Evolutionary conservation across 2,797 vertebrate genomes (phyloP).

Genomic region (Pipistrellus kuhlii): DNA sequence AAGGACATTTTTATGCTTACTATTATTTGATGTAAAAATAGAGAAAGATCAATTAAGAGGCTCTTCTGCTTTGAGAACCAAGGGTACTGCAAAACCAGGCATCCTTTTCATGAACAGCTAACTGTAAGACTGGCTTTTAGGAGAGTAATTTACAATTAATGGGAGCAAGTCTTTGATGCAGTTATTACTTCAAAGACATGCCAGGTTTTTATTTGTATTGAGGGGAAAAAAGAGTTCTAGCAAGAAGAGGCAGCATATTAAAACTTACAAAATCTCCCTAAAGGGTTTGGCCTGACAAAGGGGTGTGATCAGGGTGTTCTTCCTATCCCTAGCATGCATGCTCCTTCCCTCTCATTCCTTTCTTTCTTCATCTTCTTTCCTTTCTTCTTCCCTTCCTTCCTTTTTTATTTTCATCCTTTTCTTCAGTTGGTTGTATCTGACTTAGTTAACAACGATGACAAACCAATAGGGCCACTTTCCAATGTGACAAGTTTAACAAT

Average conservation of each 20-base stretch:
- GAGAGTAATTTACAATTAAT: constrained; percentile 73
- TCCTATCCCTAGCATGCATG: not conserved
- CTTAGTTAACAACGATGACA: not conserved
- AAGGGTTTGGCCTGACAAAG: constrained; percentile 51
- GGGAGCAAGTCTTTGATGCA: constrained; percentile 71
- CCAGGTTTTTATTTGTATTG: constrained; percentile 74
- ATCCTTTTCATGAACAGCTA: constrained; percentile 66
- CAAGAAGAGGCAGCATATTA: constrained; percentile 59
- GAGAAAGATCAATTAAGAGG: constrained; percentile 63
- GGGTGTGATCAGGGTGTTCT: not conserved
- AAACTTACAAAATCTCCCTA: constrained; percentile 71
- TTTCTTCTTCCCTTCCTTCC: fast-evolving
- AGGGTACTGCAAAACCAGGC: constrained; percentile 56
- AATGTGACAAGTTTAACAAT: not conserved
- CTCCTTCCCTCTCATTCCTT: fast-evolving
- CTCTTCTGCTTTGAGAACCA: constrained; percentile 67
- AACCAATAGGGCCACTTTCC: not conserved
- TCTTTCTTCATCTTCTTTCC: fast-evolving
- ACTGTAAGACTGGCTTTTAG: constrained; percentile 69
- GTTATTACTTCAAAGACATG: constrained; percentile 65
- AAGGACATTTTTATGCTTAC: constrained; percentile 50
- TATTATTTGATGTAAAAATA: constrained; percentile 70
- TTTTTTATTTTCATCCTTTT: not conserved
- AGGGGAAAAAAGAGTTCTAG: constrained; percentile 58
- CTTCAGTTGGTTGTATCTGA: not conserved